phyloP scores from a whole-genome alignment of 1,140 invertebrate species.

The Delia radicum region DNA sequence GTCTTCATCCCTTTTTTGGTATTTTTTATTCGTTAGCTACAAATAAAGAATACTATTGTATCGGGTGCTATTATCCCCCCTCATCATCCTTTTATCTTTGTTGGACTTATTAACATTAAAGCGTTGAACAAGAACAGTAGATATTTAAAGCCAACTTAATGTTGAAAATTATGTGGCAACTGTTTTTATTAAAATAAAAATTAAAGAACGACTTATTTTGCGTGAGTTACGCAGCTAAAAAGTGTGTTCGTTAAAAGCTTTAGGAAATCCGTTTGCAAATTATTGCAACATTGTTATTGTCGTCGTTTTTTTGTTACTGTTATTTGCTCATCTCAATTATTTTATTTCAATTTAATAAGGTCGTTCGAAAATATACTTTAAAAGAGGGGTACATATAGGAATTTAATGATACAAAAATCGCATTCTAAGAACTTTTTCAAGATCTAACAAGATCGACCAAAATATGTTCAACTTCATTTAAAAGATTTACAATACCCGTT shows the following conservation, averaged over 20 bases:
- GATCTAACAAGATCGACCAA: no score
- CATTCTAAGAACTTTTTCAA: no score
- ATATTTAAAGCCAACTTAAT: background rate
- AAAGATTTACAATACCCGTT: no score
- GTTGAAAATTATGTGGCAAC: conserved; percentile 18
- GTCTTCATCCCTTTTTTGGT: conserved; percentile 13
- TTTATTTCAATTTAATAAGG: no score
- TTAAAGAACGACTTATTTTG: background rate
- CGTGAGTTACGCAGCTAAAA: background rate
- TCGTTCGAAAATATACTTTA: no score
- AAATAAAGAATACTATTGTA: background rate
- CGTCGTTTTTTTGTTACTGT: no score
- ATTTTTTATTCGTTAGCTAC: background rate
- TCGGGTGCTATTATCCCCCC: conserved; percentile 1
- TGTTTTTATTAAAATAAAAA: background rate
- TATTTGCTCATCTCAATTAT: no score
- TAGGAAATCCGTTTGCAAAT: conserved; percentile 14
- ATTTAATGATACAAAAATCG: no score
- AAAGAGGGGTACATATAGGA: no score
- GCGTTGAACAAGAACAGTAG: background rate
- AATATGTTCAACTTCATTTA: no score
- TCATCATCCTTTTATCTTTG: background rate
- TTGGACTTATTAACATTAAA: background rate
- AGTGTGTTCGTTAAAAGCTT: conserved; percentile 10
- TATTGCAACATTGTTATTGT: no score